Evolutionary conservation across 2,113 vertebrate genomes (phyloP).

Genomic region (Neodontobutis hainanensis): DNA sequence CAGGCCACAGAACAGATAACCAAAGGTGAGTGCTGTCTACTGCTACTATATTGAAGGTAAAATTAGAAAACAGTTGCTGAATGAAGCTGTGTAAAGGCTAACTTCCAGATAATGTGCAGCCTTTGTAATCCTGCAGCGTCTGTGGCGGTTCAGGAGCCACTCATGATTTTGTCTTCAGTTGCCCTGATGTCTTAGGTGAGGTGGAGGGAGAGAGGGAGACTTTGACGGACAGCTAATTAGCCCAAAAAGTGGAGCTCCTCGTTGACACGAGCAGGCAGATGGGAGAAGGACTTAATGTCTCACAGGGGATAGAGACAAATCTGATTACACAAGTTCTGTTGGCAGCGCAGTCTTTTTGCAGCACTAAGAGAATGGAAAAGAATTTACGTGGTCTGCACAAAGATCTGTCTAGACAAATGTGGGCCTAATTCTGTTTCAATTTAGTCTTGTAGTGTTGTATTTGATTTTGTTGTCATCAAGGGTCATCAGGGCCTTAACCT

Average conservation of each 20-base stretch:
- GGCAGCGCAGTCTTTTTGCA: slow-evolving; percentile 14
- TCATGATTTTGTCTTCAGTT: slow-evolving; percentile 12
- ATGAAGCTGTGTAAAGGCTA: slow-evolving; percentile 16
- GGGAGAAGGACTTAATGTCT: slow-evolving; percentile 58
- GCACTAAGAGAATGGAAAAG: slow-evolving; percentile 2
- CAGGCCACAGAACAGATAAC: slow-evolving; percentile 99
- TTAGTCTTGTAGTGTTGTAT: not conserved
- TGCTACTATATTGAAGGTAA: not conserved
- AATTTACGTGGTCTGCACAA: slow-evolving; percentile 8
- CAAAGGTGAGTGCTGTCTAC: slow-evolving; percentile 87
- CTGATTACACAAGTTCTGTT: slow-evolving; percentile 60
- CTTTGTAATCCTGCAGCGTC: not conserved
- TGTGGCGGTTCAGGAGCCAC: slow-evolving; percentile 15
- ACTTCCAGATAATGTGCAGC: not conserved
- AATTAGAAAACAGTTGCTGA: not conserved
- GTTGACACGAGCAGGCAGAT: slow-evolving; percentile 57
- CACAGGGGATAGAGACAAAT: slow-evolving; percentile 52
- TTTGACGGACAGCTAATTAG: slow-evolving; percentile 18
- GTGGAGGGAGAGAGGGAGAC: not conserved
- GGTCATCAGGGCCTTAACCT: slow-evolving; percentile 35
- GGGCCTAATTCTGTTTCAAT: slow-evolving; percentile 5
- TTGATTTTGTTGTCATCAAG: slow-evolving; percentile 12
- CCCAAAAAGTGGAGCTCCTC: slow-evolving; percentile 27
- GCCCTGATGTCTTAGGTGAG: slow-evolving; percentile 18
- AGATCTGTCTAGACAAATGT: slow-evolving; percentile 11